Evolutionary conservation across 2,888 invertebrate species (phyloP), one percentile per base, ranked within the genome.

Genomic region (Pollenia griseotomentosa): DNA sequence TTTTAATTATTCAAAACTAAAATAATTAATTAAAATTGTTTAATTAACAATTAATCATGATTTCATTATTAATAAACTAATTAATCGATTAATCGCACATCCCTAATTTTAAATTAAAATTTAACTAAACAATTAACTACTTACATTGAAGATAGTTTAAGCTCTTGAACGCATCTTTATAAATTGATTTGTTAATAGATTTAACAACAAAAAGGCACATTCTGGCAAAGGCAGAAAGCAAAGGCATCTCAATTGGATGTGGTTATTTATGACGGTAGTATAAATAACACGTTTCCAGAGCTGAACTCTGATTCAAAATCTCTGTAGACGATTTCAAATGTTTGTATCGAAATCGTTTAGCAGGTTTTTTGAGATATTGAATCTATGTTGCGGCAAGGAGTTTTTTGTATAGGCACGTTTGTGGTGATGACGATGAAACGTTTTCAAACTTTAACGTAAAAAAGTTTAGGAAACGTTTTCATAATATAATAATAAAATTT

Each of bases 221-320:
- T 87, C 87, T 87, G 87, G 87, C 87, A 82, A 82, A 87, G 87
- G 87, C 87, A 87, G 84, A 87, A 84, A 87, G 84, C 84, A 74
- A 87, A 87, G 87, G 87, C 87, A 87, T 87, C 84, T 87, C 46
- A 80, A 80, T 80, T 68, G 79, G 68, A 55, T 85, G 55, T 82
- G 87, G 78, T 82, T 85, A 85, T 78, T 83, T 83, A 82, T 74
- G 46, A 46, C 11, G 48, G 5, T 51, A 16, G 55, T 66, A 80
- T 75, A 85, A 85, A 85, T 85, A 85, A 85, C 79, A 33, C 68
- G 46, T 65, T 84, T 70, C 84, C 77, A 84, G 63, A 74, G 84
- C 84, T 68, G 78, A 87, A 84, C 87, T 87, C 53, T 87, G 84
- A 87, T 87, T 87, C 84, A 82, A 74, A 82, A 86, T 61, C 75